Conservation (phyloP, 1,140 invertebrate genomes). For the Philotrypesis tridentata region DNA sequence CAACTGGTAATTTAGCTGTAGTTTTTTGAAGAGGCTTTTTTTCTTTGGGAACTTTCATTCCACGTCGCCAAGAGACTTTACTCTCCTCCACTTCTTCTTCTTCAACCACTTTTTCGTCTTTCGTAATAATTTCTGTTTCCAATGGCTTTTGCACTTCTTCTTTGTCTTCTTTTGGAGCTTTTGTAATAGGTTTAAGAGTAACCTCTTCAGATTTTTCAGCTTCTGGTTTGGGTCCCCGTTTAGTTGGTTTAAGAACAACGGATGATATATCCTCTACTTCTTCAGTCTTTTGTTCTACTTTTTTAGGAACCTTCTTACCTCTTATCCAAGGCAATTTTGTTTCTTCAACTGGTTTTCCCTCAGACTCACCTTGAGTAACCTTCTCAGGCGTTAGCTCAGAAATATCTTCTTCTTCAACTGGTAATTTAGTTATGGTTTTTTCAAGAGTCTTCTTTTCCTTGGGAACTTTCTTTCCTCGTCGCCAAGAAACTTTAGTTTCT, state of each 20-base stretch:
- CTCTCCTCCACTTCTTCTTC: constrained; percentile 64
- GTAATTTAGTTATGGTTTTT: neutral
- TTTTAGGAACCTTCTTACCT: constrained; percentile 46
- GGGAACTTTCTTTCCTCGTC: constrained; percentile 43
- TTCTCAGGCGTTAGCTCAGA: neutral
- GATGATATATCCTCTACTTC: constrained; percentile 52
- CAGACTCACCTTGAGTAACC: neutral
- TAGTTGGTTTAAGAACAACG: neutral
- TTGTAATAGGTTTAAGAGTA: constrained; percentile 65
- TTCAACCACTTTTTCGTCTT: constrained; percentile 19
- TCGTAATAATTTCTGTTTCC: constrained; percentile 49
- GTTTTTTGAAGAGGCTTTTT: constrained; percentile 17
- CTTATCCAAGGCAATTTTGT: constrained; percentile 14
- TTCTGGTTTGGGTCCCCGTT: constrained; percentile 40
- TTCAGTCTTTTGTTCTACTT: constrained; percentile 45
- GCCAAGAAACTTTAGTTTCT: constrained; percentile 52
- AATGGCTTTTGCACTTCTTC: constrained; percentile 54
- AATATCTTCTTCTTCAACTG: neutral
- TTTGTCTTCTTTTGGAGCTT: constrained; percentile 49
- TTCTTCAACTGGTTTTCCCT: constrained; percentile 4
- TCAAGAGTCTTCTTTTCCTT: constrained; percentile 31
- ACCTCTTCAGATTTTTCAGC: constrained; percentile 56
- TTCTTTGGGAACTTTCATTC: constrained; percentile 51
- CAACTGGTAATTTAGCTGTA: neutral
- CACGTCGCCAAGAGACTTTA: constrained; percentile 46